Base-by-base conservation (phyloP, 1,140 invertebrate genomes). In the Drusus annulatus region DNA sequence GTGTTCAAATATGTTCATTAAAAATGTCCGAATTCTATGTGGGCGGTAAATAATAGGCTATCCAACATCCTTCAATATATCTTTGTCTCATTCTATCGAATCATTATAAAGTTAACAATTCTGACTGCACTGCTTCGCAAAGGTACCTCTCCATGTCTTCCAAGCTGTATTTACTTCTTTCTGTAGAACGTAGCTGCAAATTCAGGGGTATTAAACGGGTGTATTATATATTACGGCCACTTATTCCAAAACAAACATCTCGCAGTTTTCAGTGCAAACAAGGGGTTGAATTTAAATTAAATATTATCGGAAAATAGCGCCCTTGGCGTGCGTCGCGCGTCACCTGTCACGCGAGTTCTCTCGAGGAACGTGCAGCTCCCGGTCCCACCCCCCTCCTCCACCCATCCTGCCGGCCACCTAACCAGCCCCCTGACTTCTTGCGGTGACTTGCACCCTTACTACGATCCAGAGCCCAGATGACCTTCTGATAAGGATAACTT, bases 401-500 rank as follows among this genome's bases (percentile, higher is more conserved):
- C 31, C 17, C 68, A 17, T 6, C 4, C 19, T 19, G 15, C 52
- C 4, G 0, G 10, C 25, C 69, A 8, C 63, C 58, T 21, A 7
- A 16, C 21, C 25, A n/a, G 25, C 65, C 16, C 65, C 28, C 5
- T 16, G 65, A 36, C 31, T 31, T 6, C 36, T 25, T 15, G 10
- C 69, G 17, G 54, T 75, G 52, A 75, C 71, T 75, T 58, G 52
- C 71, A 54, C 71, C 71, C 71, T 28, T n/a, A 23, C 71, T 23
- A 45, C 54, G 17, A 75, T 36, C 71, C 52, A n/a, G 58, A 23
- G 31, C 13, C 15, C 7, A 25, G 71, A 75, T 75, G 71, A 75
- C 71, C 71, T 75, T 75, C 71, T 56, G 71, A 75, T 75, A 75
- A 75, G 71, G 23, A 31, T 0, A 75, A 75, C 71, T 75, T 75